A percentile compares a stretch with the other conserved stretches of the same genome.
phyloP scores from a whole-genome alignment of 37 sponge, comb jelly and placozoan species.

The Halichondria panicea region DNA sequence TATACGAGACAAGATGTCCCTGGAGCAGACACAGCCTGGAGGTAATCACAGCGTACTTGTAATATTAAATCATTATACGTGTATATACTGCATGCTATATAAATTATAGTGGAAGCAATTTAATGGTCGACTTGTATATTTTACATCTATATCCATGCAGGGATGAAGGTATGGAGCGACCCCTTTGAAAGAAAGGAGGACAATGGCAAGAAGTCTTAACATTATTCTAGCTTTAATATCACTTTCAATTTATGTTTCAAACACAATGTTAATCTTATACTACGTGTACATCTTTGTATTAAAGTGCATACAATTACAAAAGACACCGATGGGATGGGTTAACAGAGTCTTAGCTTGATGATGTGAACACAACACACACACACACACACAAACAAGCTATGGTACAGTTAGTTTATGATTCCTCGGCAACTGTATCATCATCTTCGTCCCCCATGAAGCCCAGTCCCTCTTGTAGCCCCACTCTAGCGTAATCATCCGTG shows the following conservation, averaged over 20 bases:
- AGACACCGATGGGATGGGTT: not conserved
- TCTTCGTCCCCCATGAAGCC: constrained; percentile 30
- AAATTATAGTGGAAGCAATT: not conserved
- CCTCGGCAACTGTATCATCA: not conserved
- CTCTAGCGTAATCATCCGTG: constrained; percentile 95
- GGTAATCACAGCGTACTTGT: constrained; percentile 19
- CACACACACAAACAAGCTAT: too few relatives aligned
- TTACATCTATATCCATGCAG: constrained; percentile 6
- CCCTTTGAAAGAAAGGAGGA: constrained; percentile 61
- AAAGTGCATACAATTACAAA: not conserved
- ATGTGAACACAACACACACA: not conserved
- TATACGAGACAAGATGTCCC: constrained; percentile 45
- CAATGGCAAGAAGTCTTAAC: too few relatives aligned
- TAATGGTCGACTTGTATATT: not conserved
- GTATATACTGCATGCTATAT: not conserved
- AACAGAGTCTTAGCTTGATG: not conserved
- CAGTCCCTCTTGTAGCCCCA: constrained; percentile 63
- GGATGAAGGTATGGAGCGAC: constrained; percentile 76
- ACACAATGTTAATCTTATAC: too few relatives aligned
- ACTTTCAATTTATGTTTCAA: too few relatives aligned
- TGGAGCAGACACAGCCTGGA: constrained; percentile 72
- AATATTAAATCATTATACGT: not conserved
- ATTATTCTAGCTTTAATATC: too few relatives aligned
- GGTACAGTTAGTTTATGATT: not conserved
- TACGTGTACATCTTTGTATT: too few relatives aligned